A percentile compares a stretch with the other conserved stretches of the same genome.
These are phyloP conservation scores for Typhlichthys subterraneus DNA, from an alignment of 2,797 vertebrate species.

Conservation along the genomic window DNA sequence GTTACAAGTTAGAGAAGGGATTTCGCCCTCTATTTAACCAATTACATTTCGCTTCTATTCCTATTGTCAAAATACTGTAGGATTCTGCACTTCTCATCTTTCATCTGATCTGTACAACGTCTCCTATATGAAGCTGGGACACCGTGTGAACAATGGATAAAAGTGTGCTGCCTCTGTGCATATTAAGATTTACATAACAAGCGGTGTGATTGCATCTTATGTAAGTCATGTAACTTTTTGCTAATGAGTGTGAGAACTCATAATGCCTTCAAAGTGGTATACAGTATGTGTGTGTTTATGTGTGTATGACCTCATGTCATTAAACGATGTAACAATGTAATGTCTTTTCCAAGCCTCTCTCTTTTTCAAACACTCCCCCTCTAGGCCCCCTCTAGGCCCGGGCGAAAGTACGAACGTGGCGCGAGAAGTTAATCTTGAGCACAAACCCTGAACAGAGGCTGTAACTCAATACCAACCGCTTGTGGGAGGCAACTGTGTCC, in stretches of 20 bases:
- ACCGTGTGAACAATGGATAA: constrained; percentile 12
- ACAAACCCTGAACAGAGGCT: constrained; percentile 56
- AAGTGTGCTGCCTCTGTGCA: constrained; percentile 9
- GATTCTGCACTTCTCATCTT: constrained; percentile 21
- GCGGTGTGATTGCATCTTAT: constrained; percentile 16
- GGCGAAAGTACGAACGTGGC: constrained; percentile 65
- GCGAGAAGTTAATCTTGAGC: constrained; percentile 68
- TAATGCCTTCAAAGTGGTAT: neutral
- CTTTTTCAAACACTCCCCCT: constrained; percentile 1
- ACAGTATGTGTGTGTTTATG: constrained; percentile 3
- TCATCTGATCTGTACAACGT: constrained; percentile 45
- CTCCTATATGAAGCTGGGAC: constrained; percentile 17
- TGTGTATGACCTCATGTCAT: constrained; percentile 21
- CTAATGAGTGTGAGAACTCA: constrained; percentile 16
- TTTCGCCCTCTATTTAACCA: constrained; percentile 11
- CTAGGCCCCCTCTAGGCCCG: constrained; percentile 28
- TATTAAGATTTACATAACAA: neutral
- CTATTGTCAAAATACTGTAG: neutral
- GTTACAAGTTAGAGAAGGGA: constrained; percentile 6
- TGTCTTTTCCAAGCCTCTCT: constrained; percentile 19
- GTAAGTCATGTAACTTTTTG: constrained; percentile 10
- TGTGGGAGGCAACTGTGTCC: constrained; percentile 68
- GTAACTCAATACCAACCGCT: constrained; percentile 63
- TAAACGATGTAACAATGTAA: constrained; percentile 40
- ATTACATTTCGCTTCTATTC: constrained; percentile 8